Evolutionary conservation across 2,888 invertebrate species (phyloP).

Genomic region (Eubasilissa splendida): DNA sequence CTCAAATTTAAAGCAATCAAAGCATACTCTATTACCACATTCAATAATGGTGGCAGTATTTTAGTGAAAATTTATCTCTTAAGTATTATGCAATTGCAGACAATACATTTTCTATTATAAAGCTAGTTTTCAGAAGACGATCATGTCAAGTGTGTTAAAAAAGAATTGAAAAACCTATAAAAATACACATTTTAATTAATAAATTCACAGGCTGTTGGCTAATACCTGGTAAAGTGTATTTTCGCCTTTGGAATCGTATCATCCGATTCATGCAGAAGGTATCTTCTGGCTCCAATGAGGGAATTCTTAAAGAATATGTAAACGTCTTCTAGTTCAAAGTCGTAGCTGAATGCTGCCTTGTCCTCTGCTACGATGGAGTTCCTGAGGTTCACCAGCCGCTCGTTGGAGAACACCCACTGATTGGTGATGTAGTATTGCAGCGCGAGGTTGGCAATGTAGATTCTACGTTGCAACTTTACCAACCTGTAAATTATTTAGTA

Average conservation of each 20-base stretch:
- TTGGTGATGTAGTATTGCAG: slow-evolving; percentile 82
- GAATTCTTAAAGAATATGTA: slow-evolving; percentile 70
- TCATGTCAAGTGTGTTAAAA: no score
- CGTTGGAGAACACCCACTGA: slow-evolving; percentile 84
- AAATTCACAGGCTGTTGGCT: no score
- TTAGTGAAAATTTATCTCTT: no score
- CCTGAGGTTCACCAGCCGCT: slow-evolving; percentile 74
- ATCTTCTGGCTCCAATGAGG: slow-evolving; percentile 76
- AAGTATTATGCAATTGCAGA: no score
- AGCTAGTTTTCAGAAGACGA: no score
- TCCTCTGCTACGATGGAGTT: slow-evolving; percentile 70
- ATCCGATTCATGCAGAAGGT: slow-evolving; percentile 78
- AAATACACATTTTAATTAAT: no score
- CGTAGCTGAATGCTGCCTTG: slow-evolving; percentile 73
- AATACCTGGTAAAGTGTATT: slow-evolving; percentile 70
- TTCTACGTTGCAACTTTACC: slow-evolving; percentile 83
- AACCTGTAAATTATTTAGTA: slow-evolving; percentile 72
- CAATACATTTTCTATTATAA: no score
- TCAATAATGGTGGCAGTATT: no score
- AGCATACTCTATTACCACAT: no score
- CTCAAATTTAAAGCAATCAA: background rate
- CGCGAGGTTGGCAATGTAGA: slow-evolving; percentile 82
- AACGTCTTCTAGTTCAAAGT: slow-evolving; percentile 71
- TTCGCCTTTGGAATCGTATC: slow-evolving; percentile 72
- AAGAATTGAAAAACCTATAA: no score